These are phyloP conservation scores for Bambusicola thoracicus DNA, from an alignment of 2,113 vertebrate species.

Conservation along the genomic window DNA sequence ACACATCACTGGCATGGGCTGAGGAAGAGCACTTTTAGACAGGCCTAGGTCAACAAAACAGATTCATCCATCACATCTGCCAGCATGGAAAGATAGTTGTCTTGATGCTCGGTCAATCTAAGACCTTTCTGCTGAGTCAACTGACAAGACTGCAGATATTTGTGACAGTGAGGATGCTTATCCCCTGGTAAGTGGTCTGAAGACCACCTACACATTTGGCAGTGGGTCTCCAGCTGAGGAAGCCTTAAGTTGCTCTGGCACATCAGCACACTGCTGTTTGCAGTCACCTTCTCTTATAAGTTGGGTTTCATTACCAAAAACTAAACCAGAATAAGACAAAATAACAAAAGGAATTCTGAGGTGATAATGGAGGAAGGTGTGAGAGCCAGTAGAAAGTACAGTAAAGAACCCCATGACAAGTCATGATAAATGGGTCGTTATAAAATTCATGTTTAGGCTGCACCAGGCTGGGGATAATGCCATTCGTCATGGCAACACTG, in stretches of 20 bases:
- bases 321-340: not conserved
- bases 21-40: constrained; percentile 43
- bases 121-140: constrained; percentile 55
- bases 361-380: constrained; percentile 70
- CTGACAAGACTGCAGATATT: constrained; percentile 48
- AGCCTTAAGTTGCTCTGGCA: not conserved
- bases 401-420: constrained; percentile 80
- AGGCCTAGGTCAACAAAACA: constrained; percentile 56
- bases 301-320: constrained; percentile 4
- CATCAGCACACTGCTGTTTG: not conserved
- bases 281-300: not conserved
- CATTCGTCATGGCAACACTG: constrained; percentile 86
- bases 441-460: constrained; percentile 89
- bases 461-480: constrained; percentile 83
- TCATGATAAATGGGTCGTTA: constrained; percentile 89
- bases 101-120: not conserved
- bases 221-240: not conserved
- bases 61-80: constrained; percentile 64
- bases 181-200: constrained; percentile 18
- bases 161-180: constrained; percentile 29
- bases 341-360: constrained; percentile 60
- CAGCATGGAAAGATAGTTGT: constrained; percentile 63
- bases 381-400: constrained; percentile 71
- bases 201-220: constrained; percentile 14
- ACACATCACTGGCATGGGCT: not conserved